Conservation (phyloP, 1,140 invertebrate genomes). For the Archegozetes longisetosus region DNA sequence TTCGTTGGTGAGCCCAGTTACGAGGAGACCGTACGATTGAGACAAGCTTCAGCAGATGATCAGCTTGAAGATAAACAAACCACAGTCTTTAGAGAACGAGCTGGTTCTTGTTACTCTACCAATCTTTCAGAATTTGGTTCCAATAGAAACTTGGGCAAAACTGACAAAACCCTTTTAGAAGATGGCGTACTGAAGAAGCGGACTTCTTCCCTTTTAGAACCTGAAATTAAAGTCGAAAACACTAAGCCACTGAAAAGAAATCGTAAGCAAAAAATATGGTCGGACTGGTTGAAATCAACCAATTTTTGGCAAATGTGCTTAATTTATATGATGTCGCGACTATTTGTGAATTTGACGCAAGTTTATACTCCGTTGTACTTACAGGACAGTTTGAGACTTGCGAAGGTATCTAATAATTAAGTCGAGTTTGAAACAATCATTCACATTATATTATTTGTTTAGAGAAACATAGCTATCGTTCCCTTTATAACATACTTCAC, state of each 20-base stretch:
- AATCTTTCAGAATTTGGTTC: conserved; percentile 3
- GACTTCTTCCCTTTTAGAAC: not conserved
- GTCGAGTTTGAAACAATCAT: not conserved
- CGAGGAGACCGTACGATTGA: not conserved
- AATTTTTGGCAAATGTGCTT: conserved; percentile 48
- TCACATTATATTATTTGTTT: conserved; percentile 21
- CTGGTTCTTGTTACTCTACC: not conserved
- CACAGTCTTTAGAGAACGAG: conserved; percentile 9
- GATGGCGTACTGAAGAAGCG: not conserved
- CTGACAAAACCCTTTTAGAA: too few relatives aligned
- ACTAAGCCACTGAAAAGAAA: not conserved
- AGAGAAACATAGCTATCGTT: conserved; percentile 59
- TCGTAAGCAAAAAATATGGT: conserved; percentile 23
- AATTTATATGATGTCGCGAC: conserved; percentile 72
- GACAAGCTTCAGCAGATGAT: not conserved
- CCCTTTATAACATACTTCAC: conserved; percentile 70
- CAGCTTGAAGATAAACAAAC: not conserved
- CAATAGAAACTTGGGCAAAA: not conserved
- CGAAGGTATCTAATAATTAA: conserved; percentile 34
- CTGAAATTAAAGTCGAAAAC: not conserved
- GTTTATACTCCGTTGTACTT: conserved; percentile 80
- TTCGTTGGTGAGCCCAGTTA: conserved; percentile 27
- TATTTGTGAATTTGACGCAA: conserved; percentile 79
- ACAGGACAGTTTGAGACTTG: conserved; percentile 54
- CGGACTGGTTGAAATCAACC: conserved; percentile 43